phyloP scores from a whole-genome alignment of 2,113 vertebrate species.

The Notarius quadriscutis region DNA sequence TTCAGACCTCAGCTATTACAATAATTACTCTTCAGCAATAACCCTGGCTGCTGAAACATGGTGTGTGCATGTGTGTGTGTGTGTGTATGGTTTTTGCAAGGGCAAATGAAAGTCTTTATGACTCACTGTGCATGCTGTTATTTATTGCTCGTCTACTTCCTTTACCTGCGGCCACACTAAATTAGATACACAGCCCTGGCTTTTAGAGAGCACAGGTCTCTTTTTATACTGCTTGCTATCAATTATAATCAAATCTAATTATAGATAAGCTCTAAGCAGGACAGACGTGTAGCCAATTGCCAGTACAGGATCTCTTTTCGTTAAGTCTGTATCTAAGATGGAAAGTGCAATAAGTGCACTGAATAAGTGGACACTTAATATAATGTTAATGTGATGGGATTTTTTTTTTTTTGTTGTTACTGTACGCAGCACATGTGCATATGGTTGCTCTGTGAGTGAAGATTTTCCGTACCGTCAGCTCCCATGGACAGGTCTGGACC shows the following conservation, averaged over 20 bases:
- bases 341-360: not conserved
- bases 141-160: constrained; percentile 4
- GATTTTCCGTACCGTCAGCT: constrained; percentile 68
- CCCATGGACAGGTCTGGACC: constrained; percentile 73
- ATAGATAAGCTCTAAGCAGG: constrained; percentile 8
- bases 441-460: not conserved
- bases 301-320: not conserved
- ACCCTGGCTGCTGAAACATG: constrained; percentile 44
- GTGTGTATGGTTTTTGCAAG: constrained; percentile 5
- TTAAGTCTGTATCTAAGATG: not conserved
- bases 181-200: constrained; percentile 18
- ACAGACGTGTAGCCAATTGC: constrained; percentile 9
- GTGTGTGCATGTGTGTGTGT: not conserved
- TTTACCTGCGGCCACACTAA: constrained; percentile 10
- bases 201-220: not conserved
- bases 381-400: not conserved
- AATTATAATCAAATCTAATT: constrained; percentile 20
- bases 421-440: not conserved
- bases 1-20: constrained; percentile 40
- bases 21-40: constrained; percentile 63
- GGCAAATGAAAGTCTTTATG: constrained; percentile 32
- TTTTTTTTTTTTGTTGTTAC: not conserved
- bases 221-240: not conserved
- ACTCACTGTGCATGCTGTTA: constrained; percentile 10
- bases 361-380: not conserved